Percentiles rank a stretch among this genome's conserved stretches.
Conservation (phyloP, 2,113 vertebrate species). For the Centrocercus urophasianus region DNA sequence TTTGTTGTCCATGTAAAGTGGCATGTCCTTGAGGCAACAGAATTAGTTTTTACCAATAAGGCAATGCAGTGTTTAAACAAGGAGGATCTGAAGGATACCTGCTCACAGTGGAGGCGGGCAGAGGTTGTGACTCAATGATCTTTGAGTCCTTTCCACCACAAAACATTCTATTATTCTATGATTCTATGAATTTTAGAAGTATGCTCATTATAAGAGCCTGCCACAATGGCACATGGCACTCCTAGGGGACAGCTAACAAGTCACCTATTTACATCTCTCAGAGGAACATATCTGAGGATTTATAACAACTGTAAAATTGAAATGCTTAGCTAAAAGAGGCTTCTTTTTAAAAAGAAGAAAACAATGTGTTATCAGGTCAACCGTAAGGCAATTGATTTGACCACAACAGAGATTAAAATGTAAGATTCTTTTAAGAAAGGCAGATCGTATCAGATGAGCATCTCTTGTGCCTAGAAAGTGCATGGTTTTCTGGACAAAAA, state of each 20-base stretch:
- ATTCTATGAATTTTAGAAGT: neutral
- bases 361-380: neutral
- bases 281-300: neutral
- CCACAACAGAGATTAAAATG: neutral
- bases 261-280: accelerated
- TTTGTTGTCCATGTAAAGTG: neutral
- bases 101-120: neutral
- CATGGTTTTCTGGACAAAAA: neutral
- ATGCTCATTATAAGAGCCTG: neutral
- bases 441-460: neutral
- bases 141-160: neutral
- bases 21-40: too few relatives aligned
- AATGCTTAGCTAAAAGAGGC: neutral
- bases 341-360: neutral
- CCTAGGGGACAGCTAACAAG: neutral
- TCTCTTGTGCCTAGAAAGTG: neutral
- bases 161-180: neutral
- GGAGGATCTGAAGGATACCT: neutral
- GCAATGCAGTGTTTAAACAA: neutral
- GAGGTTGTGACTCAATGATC: neutral
- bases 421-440: neutral
- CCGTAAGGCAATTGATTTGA: neutral
- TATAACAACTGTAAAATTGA: neutral
- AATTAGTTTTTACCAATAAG: neutral
- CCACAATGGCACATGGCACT: neutral